Base-by-base conservation (phyloP, 2,888 invertebrate genomes). In the Trachelus iudaicus region DNA sequence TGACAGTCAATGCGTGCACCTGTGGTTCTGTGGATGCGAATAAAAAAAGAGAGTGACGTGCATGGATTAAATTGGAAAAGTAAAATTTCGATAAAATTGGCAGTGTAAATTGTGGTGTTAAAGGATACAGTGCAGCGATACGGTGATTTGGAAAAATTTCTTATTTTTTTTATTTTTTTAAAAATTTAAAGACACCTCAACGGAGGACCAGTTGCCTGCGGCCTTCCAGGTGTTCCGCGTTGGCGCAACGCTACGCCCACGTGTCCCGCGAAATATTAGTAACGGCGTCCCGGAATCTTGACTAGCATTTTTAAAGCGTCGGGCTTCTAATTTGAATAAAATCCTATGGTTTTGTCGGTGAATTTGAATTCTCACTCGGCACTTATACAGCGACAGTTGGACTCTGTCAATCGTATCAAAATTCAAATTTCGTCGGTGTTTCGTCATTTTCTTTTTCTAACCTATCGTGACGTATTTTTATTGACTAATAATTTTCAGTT, bases 1-100 rank as follows among this genome's bases (percentile, higher is more conserved):
- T 80, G 86, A 86, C 87, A 85, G 79, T 80, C 87, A 83, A 81
- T 83, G 82, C 79, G 83, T 79, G 78, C 83, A 80, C 82, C 69
- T 30, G 71, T 9, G 78, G 71, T 73, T 81, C 2, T 56, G 56
- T 23, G 56, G 9, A 23, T 23, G 6, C 23, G 15, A 23, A 56
- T 6, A 2, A 23, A 56, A 23, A 56, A 56, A 56, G 23, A 23
- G 23, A 56, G 23, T 56, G 56, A 56, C 23, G 23, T 23, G 56
- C 1, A 56, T 6, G 1, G 23, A 56, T 40, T 15, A 56, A 56
- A 23, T 56, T 9, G 6, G 2, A 23, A 23, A 56, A 23, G n/a
- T 56, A 56, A 56, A 9, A 9, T 56, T 9, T 56, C 56, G 23
- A 56, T 23, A 9, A 9, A 56, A 23, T 9, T 56, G 56, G 0